phyloP scores from a whole-genome alignment of 2,113 vertebrate genomes.

The Daubentonia madagascariensis region DNA sequence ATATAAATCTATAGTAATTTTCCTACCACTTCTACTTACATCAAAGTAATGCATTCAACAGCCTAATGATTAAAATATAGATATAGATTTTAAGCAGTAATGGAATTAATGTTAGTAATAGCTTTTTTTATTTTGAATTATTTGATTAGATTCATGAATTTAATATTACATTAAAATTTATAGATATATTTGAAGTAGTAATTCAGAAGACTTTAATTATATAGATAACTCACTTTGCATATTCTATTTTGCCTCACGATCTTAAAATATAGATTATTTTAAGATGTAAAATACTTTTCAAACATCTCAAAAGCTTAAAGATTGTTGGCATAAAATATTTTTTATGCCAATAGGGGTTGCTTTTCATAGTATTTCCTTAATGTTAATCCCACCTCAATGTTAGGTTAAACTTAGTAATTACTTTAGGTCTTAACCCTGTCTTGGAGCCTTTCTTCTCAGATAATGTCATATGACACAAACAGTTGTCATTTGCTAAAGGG shows the following conservation, averaged over 20 bases:
- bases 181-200: conserved; percentile 54
- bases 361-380: neutral
- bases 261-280: conserved; percentile 47
- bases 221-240: conserved; percentile 49
- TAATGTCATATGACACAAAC: neutral
- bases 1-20: conserved; percentile 40
- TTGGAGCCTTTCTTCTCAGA: neutral
- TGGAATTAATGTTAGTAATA: conserved; percentile 67
- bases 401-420: neutral
- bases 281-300: conserved; percentile 25
- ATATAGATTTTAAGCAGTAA: conserved; percentile 63
- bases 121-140: conserved; percentile 56
- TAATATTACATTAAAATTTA: conserved; percentile 68
- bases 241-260: conserved; percentile 41
- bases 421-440: neutral
- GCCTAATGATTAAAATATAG: conserved; percentile 62
- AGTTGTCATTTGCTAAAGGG: neutral
- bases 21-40: neutral
- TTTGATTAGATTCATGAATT: conserved; percentile 67
- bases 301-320: conserved; percentile 1
- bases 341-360: neutral
- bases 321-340: neutral
- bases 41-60: conserved; percentile 31
- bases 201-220: conserved; percentile 65
- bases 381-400: neutral